Evolutionary conservation across 2,888 invertebrate genomes (phyloP).

Genomic region (Lampropteryx suffumata): DNA sequence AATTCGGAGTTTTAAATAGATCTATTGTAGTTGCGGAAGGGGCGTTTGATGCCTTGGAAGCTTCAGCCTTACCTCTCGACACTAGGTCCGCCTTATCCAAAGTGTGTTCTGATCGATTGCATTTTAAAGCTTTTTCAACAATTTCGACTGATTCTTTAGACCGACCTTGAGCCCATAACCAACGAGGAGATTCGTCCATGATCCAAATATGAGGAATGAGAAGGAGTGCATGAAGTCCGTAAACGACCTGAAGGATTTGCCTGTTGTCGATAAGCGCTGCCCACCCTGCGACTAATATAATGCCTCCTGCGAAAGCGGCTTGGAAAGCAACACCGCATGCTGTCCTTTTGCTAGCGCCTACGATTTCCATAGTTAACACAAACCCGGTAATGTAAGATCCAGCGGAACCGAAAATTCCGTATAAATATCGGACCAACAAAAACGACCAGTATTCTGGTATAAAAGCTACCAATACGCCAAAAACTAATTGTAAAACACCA

Average conservation of each 20-base stretch:
- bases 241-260: conserved; percentile 88
- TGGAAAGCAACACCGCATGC: conserved; percentile 91
- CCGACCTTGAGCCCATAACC: conserved; percentile 93
- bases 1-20: conserved; percentile 90
- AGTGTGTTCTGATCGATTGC: conserved; percentile 85
- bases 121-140: conserved; percentile 88
- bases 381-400: conserved; percentile 88
- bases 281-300: conserved; percentile 93
- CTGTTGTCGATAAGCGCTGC: conserved; percentile 89
- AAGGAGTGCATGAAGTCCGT: conserved; percentile 88
- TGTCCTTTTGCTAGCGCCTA: conserved; percentile 90
- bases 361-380: conserved; percentile 91
- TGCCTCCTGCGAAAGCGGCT: conserved; percentile 89
- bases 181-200: conserved; percentile 94
- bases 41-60: conserved; percentile 58
- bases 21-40: conserved; percentile 85
- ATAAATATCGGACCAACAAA: conserved; percentile 85
- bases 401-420: conserved; percentile 92
- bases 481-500: conserved; percentile 87
- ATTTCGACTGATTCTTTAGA: conserved; percentile 88
- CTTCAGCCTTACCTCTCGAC: conserved; percentile 82
- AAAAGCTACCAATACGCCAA: conserved; percentile 89
- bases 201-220: conserved; percentile 93
- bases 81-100: conserved; percentile 86
- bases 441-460: conserved; percentile 90